Base-by-base conservation (phyloP, 2,888 invertebrate genomes). In the Agrochola lychnidis region DNA sequence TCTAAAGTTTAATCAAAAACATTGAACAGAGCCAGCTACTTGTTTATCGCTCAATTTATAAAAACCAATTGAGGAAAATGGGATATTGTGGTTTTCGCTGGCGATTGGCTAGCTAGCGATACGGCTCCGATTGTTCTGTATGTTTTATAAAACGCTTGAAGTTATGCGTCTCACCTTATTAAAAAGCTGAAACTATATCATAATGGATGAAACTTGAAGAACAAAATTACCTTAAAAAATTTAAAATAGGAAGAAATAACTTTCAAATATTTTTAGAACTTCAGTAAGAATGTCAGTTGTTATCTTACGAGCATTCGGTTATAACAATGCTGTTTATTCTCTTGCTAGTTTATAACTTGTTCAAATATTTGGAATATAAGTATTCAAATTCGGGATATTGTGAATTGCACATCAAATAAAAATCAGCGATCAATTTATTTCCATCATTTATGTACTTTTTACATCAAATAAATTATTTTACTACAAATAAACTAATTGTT, bases 11-110 rank as follows among this genome's bases (percentile, higher is more conserved):
- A 84, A 82, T 72, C 66, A 70, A 70, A 80, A 72, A 72, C 53
- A 76, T 70, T 70, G 85, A 83, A 79, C 76, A 77, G 61, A 78
- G 63, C 51, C 66, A 78, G 64, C 69, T 53, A 76, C 82, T 73
- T 70, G 72, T 62, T 85, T 77, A 81, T 81, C 66, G 68, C 45
- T 57, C 70, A 83, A 67, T 83, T 83, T 84, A 84, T 79, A 76
- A 80, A 70, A 86, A 63, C 67, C 81, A 83, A 80, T 86, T 76
- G 75, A 73, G 69, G 73, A 70, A 80, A 80, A 75, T 81, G 63
- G 75, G 73, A 73, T 78, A 77, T 86, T 76, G 86, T 72, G 75
- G 75, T 73, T 82, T 81, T 70, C 61, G 36, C 68, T 64, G 22
- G 75, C 77, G 71, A 85, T 77, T 84, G 76, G 75, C 69, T 69